These are phyloP conservation scores for Carapus acus DNA, from an alignment of 2,797 vertebrate species.

Conservation along the genomic window DNA sequence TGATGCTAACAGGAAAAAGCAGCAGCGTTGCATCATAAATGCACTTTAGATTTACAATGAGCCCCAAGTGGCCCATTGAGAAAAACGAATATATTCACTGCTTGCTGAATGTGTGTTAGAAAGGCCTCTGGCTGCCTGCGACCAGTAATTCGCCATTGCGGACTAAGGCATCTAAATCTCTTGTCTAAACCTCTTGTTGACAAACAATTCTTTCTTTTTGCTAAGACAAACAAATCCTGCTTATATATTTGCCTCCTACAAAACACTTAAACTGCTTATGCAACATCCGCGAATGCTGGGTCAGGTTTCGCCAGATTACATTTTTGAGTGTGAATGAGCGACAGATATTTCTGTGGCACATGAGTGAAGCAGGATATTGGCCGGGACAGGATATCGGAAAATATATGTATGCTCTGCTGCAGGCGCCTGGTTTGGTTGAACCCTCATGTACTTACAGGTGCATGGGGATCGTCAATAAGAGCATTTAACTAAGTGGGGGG, in stretches of 20 bases:
- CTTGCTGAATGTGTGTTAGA: slow-evolving; percentile 9
- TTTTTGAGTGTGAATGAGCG: slow-evolving; percentile 3
- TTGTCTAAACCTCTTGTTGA: slow-evolving; percentile 47
- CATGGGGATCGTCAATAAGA: background rate
- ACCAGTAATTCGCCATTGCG: slow-evolving; percentile 27
- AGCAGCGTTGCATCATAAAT: slow-evolving; percentile 10
- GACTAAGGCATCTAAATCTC: slow-evolving; percentile 35
- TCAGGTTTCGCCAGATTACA: slow-evolving; percentile 3
- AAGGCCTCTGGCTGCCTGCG: slow-evolving; percentile 22
- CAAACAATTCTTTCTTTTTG: slow-evolving; percentile 42
- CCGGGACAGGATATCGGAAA: background rate
- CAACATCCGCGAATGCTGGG: slow-evolving; percentile 25
- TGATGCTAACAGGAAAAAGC: slow-evolving; percentile 3
- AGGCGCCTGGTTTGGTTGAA: background rate
- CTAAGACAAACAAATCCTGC: slow-evolving; percentile 21
- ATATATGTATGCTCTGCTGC: background rate
- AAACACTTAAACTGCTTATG: slow-evolving; percentile 43
- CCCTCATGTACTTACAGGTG: background rate
- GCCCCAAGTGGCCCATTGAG: slow-evolving; percentile 7
- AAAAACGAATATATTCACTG: slow-evolving; percentile 7
- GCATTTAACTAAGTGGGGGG: background rate
- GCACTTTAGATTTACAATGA: background rate
- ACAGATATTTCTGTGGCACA: background rate
- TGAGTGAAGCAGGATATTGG: background rate
- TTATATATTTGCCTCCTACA: slow-evolving; percentile 30